Conservation (phyloP, 2,888 invertebrate species). For the Andrena flavipes region DNA sequence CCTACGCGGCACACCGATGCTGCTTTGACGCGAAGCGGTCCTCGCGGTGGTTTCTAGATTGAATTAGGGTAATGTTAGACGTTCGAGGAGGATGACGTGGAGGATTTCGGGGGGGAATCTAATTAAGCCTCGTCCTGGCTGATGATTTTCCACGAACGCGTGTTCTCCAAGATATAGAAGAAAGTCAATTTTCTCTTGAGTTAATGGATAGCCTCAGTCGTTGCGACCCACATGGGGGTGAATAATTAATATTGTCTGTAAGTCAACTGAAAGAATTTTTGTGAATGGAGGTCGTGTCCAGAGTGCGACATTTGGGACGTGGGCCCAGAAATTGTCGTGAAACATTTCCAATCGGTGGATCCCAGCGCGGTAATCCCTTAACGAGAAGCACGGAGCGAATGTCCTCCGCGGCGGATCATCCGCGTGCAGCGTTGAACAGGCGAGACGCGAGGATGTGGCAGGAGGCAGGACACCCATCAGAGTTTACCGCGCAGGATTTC, state of each 20-base stretch:
- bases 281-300: no score
- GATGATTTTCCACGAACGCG: neutral
- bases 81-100: slow-evolving; percentile 11
- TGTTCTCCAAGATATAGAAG: slow-evolving; percentile 3
- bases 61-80: slow-evolving; percentile 48
- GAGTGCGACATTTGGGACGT: no score
- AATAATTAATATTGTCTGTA: no score
- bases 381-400: slow-evolving; percentile 32
- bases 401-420: slow-evolving; percentile 33
- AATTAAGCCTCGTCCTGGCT: slow-evolving; percentile 28
- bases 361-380: neutral
- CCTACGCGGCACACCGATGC: slow-evolving; percentile 32
- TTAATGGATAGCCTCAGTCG: no score
- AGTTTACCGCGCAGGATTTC: slow-evolving; percentile 65
- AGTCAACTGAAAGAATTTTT: no score
- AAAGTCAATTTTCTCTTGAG: neutral
- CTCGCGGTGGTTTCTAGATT: slow-evolving; percentile 31
- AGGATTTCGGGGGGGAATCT: slow-evolving; percentile 1
- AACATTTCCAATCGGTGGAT: neutral
- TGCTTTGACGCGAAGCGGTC: slow-evolving; percentile 51
- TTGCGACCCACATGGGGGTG: no score
- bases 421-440: slow-evolving; percentile 14
- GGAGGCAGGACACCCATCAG: slow-evolving; percentile 61
- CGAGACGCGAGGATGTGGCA: slow-evolving; percentile 50
- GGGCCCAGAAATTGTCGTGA: neutral